Evolutionary conservation across 2,113 vertebrate species (phyloP).

Genomic region (Melanerpes aurifrons): DNA sequence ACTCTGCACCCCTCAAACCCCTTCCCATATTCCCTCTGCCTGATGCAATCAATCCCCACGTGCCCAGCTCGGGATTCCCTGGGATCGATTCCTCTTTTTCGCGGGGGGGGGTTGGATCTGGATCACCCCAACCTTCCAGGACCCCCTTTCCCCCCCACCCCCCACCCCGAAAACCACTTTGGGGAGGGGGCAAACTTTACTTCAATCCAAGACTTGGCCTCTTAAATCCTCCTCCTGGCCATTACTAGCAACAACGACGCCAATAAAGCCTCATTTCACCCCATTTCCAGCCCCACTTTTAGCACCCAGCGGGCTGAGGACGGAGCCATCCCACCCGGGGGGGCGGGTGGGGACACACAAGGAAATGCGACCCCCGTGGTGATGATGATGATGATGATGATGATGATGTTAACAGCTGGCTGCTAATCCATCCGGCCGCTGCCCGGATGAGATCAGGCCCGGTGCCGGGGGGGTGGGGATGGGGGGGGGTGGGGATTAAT

Average conservation of each 20-base stretch:
- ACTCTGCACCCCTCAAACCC: too few relatives aligned
- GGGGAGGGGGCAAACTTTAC: neutral
- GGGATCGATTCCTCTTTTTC: neutral
- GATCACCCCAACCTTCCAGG: neutral
- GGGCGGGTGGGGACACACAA: too few relatives aligned
- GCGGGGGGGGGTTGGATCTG: neutral
- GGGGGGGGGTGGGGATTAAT: neutral
- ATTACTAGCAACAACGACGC: too few relatives aligned
- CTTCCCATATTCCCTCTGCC: neutral
- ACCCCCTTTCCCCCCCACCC: neutral
- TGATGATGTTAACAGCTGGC: conserved; percentile 28
- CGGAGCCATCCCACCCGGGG: neutral
- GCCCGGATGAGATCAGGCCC: neutral
- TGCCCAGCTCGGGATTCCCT: too few relatives aligned
- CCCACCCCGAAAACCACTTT: too few relatives aligned
- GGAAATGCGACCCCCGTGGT: neutral
- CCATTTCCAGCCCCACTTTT: neutral
- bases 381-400: neutral
- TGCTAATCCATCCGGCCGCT: neutral
- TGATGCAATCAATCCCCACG: neutral
- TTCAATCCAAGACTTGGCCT: neutral
- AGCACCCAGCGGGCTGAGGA: neutral
- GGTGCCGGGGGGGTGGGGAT: too few relatives aligned
- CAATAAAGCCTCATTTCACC: neutral
- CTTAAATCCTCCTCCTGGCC: neutral